Evolutionary conservation across 2,113 vertebrate genomes (phyloP), one percentile per base, ranked within the genome.

Genomic region (Leiothrix lutea): DNA sequence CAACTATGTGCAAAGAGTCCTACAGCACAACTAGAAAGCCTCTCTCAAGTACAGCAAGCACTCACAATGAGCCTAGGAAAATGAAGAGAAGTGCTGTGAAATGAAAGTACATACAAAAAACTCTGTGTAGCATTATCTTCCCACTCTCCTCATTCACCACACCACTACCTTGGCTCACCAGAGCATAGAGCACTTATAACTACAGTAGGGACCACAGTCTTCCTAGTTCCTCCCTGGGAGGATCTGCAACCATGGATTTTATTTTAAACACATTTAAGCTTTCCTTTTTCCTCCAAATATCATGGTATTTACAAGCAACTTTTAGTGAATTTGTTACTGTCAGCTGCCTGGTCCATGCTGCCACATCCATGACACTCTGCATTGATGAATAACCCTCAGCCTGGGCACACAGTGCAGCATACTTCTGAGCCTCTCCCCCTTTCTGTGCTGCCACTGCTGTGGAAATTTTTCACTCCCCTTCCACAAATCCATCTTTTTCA

Each of bases 91-190:
- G 58, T 13, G 14, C 12, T 54, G 16, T 56, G n/a, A 83, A 80
- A 73, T 42, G 1, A 14, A 94, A 81, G 8, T 4, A 13, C 3
- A 4, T 12, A 38, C 11, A 64, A 71, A 71, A 78, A 38, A 8
- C 3, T 3, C 14, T 16, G 4, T 0, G 0, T 4, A 73, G 29
- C 14, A 6, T 56, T 56, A 60, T 6, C 31, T 81, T 81, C 26
- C 24, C 12, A 44, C 16, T 28, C 33, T 70, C 36, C 29, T 51
- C 26, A 56, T 33, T 51, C 28, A 78, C 26, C 36, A 73, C 50
- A 78, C 26, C 23, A 53, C 44, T 50, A 24, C 38, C 17, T 50
- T 81, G 42, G 7, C 15, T 44, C 4, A 1, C 4, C 8, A 11
- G n/a, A 62, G n/a, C 33, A 45, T 0, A 40, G 23, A 87, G 56